Evolutionary conservation across 2,888 invertebrate genomes (phyloP), one percentile per base, ranked within the genome.

Genomic region (Acanthococcus lagerstroemiae): DNA sequence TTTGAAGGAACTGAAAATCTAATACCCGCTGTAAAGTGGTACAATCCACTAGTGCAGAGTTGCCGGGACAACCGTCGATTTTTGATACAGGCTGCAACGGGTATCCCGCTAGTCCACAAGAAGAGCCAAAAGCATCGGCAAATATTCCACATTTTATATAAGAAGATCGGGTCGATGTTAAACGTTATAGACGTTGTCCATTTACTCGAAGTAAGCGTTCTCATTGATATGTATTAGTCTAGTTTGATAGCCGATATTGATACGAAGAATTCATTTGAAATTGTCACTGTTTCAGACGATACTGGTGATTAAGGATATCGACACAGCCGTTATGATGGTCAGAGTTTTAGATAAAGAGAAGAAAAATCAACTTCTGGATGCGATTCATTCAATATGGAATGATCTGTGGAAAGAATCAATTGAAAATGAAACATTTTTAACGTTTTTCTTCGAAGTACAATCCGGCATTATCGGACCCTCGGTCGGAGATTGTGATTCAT

Each of bases 331-430:
- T 7, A 12, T 22, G 22, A 52, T 52, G 22, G 22, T 24, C 2
- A 24, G 15, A 22, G 52, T 37, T n/a, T n/a, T 37, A 9, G 37
- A 52, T 22, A 6, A 22, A 24, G 12, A 19, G 52, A 52, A 24
- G 15, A 52, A 52, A 22, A 24, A 22, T 12, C 21, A 9, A 52
- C 19, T 52, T 24, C 52, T 52, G 1, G 52, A 52, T 15, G 52
- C 22, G 15, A 5, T 52, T 9, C 52, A 52, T 24, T 9, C 21
- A 52, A 52, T 52, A 22, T 52, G 52, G 52, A 19, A 52, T 21
- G 52, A 52, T 52, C 22, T 52, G 2, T 52, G 52, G 52, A 52
- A 52, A 22, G 52, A 52, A 21, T 52, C 52, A 24, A 24, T 52
- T 24, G 52, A 52, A 15, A 22, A 22, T 24, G 52, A 52, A 1